A percentile compares a stretch with the other conserved stretches of the same genome.
phyloP scores from a whole-genome alignment of 1,140 invertebrate species.

The Mizuhopecten yessoensis region DNA sequence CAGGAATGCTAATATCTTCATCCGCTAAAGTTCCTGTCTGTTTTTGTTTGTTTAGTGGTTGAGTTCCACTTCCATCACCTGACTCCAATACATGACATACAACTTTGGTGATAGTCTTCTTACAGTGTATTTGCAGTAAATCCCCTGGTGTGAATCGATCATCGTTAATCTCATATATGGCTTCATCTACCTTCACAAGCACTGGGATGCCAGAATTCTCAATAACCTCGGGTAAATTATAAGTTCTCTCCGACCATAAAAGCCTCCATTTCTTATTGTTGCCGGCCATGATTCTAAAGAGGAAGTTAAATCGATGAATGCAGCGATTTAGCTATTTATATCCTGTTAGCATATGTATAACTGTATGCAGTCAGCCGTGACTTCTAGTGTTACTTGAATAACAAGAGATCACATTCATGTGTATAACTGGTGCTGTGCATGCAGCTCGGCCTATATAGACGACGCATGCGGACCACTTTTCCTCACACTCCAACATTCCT shows the following conservation, averaged over 20 bases:
- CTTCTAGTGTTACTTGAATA: too few species aligned
- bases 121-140: background rate
- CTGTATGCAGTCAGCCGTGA: background rate
- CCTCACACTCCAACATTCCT: too few species aligned
- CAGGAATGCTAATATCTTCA: background rate
- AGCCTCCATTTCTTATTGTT: background rate
- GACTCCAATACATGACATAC: background rate
- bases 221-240: background rate
- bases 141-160: background rate
- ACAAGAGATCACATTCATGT: too few species aligned
- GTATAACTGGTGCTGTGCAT: background rate
- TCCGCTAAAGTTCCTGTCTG: background rate
- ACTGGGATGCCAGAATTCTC: background rate
- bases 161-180: background rate
- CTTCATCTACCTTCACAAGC: background rate
- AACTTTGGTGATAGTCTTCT: background rate
- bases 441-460: too few species aligned
- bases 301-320: slow-evolving; percentile 4
- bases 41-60: background rate
- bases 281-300: background rate
- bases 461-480: too few species aligned
- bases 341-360: background rate
- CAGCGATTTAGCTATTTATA: background rate
- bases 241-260: background rate
- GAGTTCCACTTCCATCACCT: background rate